A percentile compares a stretch with the other conserved stretches of the same genome.
phyloP scores from a whole-genome alignment of 2,113 vertebrate species.

The Phainopepla nitens region DNA sequence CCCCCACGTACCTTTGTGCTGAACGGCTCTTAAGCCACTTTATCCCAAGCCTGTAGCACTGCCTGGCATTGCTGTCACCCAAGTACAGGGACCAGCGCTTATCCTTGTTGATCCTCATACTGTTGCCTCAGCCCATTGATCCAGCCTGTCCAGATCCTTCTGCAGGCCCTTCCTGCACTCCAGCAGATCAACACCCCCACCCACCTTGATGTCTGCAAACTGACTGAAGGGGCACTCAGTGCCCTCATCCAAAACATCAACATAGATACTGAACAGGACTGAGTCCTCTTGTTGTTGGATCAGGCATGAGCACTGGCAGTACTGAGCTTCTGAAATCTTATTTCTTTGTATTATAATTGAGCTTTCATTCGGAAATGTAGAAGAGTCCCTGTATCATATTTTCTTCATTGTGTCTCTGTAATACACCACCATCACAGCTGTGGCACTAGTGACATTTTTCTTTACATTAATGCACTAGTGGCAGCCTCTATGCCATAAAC shows the following conservation, averaged over 20 bases:
- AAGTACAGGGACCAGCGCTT: not conserved
- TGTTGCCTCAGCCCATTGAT: not conserved
- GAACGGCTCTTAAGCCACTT: not conserved
- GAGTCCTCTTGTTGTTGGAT: not conserved
- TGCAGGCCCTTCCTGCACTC: not conserved
- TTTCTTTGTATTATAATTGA: not conserved
- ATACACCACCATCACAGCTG: not conserved
- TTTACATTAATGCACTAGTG: not conserved
- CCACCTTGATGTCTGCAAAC: not conserved
- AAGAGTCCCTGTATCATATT: not conserved
- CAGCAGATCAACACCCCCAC: not conserved
- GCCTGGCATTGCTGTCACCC: not conserved
- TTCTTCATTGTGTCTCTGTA: not conserved
- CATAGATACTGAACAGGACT: not conserved
- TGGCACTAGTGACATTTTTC: not conserved
- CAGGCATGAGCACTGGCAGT: not conserved
- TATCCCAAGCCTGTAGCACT: not conserved
- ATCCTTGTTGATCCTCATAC: not conserved
- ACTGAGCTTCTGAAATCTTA: not conserved
- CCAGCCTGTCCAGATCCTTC: not conserved
- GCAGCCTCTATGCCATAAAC: not conserved
- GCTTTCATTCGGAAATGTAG: not conserved
- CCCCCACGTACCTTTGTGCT: accelerated
- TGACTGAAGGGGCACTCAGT: not conserved
- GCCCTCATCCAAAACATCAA: not conserved